Evolutionary conservation across 2,797 vertebrate genomes (phyloP).

Genomic region (Siniperca scherzeri): DNA sequence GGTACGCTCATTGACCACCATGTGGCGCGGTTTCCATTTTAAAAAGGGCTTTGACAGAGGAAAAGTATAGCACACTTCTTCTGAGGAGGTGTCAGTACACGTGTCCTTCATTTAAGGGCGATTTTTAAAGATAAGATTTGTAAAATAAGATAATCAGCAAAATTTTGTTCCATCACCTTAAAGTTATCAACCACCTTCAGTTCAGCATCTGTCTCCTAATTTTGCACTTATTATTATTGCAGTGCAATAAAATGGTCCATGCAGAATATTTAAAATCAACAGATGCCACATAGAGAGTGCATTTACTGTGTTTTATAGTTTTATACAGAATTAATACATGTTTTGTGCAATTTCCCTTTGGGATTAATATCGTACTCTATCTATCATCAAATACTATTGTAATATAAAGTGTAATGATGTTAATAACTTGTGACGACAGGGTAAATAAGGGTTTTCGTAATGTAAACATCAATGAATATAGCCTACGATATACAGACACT

Average conservation of each 20-base stretch:
- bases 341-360: too few species aligned
- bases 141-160: background rate
- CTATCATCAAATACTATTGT: background rate
- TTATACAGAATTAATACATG: too few species aligned
- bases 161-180: background rate
- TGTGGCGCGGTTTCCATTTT: conserved; percentile 45
- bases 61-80: conserved; percentile 68
- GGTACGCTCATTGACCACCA: conserved; percentile 23
- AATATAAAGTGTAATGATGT: background rate
- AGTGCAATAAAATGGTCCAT: too few species aligned
- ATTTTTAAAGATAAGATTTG: conserved; percentile 25
- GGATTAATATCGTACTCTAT: background rate
- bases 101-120: conserved; percentile 3
- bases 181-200: background rate
- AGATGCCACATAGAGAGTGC: too few species aligned
- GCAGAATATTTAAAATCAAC: too few species aligned
- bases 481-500: background rate
- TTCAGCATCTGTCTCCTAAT: background rate
- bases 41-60: conserved; percentile 17
- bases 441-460: background rate
- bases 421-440: background rate
- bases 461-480: background rate
- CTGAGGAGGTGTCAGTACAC: conserved; percentile 58
- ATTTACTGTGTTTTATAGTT: too few species aligned
- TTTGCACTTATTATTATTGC: background rate